phyloP scores from a whole-genome alignment of 2,797 vertebrate species.

The Chanos chanos region DNA sequence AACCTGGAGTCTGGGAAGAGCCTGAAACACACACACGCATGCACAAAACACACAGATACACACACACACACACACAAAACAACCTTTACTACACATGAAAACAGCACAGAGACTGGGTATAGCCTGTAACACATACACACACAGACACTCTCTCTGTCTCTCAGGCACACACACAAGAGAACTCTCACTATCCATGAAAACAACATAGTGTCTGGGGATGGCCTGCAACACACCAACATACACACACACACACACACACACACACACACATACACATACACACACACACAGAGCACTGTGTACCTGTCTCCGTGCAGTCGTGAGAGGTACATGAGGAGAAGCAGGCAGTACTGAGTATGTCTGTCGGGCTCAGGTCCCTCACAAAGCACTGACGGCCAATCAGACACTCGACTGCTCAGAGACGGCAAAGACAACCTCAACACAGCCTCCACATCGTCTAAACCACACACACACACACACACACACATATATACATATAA shows the following conservation, averaged over 20 bases:
- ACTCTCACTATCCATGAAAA: too few relatives aligned
- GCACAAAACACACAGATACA: background rate
- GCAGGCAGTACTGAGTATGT: slow-evolving; percentile 76
- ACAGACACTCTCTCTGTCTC: slow-evolving; percentile 25
- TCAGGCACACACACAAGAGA: too few relatives aligned
- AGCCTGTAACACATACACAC: slow-evolving; percentile 12
- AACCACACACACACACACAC: too few relatives aligned
- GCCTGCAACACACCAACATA: background rate
- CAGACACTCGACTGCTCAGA: slow-evolving; percentile 71
- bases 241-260: slow-evolving; percentile 13
- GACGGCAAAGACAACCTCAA: slow-evolving; percentile 74
- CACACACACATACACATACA: slow-evolving; percentile 20
- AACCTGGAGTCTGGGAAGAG: slow-evolving; percentile 81
- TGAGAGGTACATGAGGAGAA: slow-evolving; percentile 79
- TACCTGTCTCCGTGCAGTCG: slow-evolving; percentile 83
- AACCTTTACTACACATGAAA: slow-evolving; percentile 4
- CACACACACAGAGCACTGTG: slow-evolving; percentile 19
- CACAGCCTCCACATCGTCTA: slow-evolving; percentile 70
- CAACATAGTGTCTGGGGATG: background rate
- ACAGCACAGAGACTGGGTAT: slow-evolving; percentile 18
- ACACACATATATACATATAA: background rate
- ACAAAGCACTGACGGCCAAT: slow-evolving; percentile 76
- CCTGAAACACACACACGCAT: slow-evolving; percentile 64
- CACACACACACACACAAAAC: slow-evolving; percentile 5
- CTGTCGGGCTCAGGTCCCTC: slow-evolving; percentile 67